Conservation (phyloP, 1,140 invertebrate species). For the Macrocentrus cingulum region DNA sequence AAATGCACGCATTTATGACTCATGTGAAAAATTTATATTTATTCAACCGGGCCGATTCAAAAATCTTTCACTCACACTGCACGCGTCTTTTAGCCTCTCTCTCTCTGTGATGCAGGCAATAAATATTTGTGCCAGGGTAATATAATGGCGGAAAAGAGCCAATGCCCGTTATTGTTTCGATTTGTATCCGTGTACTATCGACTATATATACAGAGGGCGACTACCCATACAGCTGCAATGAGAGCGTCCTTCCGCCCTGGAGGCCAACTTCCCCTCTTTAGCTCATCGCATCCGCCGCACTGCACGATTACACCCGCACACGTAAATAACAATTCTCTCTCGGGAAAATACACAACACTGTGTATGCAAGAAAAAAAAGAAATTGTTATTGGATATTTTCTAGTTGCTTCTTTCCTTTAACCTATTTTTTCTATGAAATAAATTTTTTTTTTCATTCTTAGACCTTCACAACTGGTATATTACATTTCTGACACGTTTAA, state of each 20-base stretch:
- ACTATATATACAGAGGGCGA: no score
- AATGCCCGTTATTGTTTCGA: no score
- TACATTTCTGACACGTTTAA: no score
- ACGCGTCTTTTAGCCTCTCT: no score
- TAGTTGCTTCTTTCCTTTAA: not conserved
- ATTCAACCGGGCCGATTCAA: no score
- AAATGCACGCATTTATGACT: no score
- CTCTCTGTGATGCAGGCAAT: no score
- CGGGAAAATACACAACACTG: not conserved
- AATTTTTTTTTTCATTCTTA: slow-evolving; percentile 8
- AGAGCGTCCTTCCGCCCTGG: slow-evolving; percentile 16
- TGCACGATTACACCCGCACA: not conserved
- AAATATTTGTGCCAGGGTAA: no score
- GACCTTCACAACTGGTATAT: not conserved
- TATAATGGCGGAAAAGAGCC: no score
- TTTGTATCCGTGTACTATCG: no score
- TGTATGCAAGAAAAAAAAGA: not conserved
- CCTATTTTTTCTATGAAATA: not conserved
- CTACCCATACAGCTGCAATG: slow-evolving; percentile 1
- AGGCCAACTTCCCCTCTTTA: not conserved
- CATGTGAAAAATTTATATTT: no score
- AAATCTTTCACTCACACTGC: no score
- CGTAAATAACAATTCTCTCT: slow-evolving; percentile 19
- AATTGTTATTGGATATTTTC: slow-evolving; percentile 8
- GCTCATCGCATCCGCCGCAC: not conserved